Evolutionary conservation across 2,888 invertebrate genomes (phyloP).

Genomic region (Synanthedon myopaeformis): DNA sequence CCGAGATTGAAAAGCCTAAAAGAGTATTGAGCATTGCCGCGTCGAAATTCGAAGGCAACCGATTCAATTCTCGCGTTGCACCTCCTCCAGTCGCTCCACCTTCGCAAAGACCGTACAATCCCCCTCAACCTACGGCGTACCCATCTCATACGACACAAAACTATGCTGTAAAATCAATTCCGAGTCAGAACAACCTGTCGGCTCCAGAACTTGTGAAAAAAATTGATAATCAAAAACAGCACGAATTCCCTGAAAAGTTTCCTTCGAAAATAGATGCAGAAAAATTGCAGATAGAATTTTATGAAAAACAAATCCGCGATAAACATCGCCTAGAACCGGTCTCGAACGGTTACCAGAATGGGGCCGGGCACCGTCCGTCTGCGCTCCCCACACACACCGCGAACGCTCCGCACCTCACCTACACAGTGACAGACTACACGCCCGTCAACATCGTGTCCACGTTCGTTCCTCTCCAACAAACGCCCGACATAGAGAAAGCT

Average conservation of each 20-base stretch:
- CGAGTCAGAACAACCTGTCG: slow-evolving; percentile 47
- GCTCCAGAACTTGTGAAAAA: slow-evolving; percentile 56
- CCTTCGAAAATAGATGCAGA: slow-evolving; percentile 46
- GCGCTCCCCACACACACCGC: slow-evolving; percentile 12
- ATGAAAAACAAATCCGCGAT: slow-evolving; percentile 58
- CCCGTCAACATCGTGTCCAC: slow-evolving; percentile 48
- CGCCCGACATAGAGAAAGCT: slow-evolving; percentile 62
- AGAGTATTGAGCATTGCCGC: slow-evolving; percentile 65
- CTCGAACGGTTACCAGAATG: slow-evolving; percentile 23
- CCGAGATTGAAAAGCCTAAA: slow-evolving; percentile 46
- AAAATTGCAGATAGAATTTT: slow-evolving; percentile 59
- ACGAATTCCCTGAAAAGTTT: slow-evolving; percentile 4
- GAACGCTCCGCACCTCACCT: slow-evolving; percentile 27
- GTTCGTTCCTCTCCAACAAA: slow-evolving; percentile 60
- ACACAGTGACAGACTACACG: slow-evolving; percentile 63
- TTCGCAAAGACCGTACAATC: slow-evolving; percentile 10
- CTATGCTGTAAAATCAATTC: slow-evolving; percentile 43
- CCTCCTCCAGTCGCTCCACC: slow-evolving; percentile 10
- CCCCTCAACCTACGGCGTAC: slow-evolving; percentile 21
- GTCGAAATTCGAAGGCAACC: slow-evolving; percentile 64
- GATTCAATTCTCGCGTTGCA: slow-evolving; percentile 9
- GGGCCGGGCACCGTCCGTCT: slow-evolving; percentile 20
- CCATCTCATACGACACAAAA: slow-evolving; percentile 11
- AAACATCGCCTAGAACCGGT: slow-evolving; percentile 34
- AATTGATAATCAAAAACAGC: slow-evolving; percentile 12